Base-by-base conservation (phyloP, 1,140 invertebrate genomes). In the Galleria mellonella region DNA sequence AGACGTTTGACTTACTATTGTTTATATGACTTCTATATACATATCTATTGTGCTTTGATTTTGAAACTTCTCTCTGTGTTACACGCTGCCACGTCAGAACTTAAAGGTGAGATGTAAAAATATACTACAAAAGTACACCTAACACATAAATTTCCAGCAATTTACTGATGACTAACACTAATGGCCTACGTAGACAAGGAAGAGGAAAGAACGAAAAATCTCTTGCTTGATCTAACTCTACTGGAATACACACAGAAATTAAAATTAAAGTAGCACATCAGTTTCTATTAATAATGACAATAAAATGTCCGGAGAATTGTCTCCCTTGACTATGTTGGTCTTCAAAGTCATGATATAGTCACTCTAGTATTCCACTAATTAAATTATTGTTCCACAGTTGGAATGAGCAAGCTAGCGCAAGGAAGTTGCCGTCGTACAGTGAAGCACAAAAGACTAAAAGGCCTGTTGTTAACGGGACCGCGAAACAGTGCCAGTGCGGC, bases 361-460 rank as follows among this genome's bases (percentile, higher is more conserved):
- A n/a, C n/a, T n/a, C n/a, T n/a, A n/a, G n/a, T n/a, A n/a, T n/a
- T n/a, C n/a, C n/a, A n/a, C n/a, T n/a, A 31, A 31, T 38, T 47
- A 35, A 35, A 42, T 36, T 50, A 36, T 47, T 52, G 23, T 63
- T 35, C 43, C 36, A 39, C 77, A 85, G 82, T 83, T 85, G 82
- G 82, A 85, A 85, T 85, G 82, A 85, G 70, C 82, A 85, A 71
- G 62, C 72, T 59, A 74, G 68, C 68, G 77, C 62, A 45, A 69
- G 75, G 68, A 83, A 85, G 75, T 77, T 85, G 79, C 74, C 77
- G 68, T 72, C 67, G 48, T 79, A 81, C 45, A 85, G 71, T 78
- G 82, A 85, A 77, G 79, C 82, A 85, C 82, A 85, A 85, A 85
- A 85, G 71, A 78, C 77, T 69, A 85, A 74, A 55, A 74, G 78